Evolutionary conservation across 1,140 invertebrate genomes (phyloP).

Genomic region (Drosophila sulfurigaster): DNA sequence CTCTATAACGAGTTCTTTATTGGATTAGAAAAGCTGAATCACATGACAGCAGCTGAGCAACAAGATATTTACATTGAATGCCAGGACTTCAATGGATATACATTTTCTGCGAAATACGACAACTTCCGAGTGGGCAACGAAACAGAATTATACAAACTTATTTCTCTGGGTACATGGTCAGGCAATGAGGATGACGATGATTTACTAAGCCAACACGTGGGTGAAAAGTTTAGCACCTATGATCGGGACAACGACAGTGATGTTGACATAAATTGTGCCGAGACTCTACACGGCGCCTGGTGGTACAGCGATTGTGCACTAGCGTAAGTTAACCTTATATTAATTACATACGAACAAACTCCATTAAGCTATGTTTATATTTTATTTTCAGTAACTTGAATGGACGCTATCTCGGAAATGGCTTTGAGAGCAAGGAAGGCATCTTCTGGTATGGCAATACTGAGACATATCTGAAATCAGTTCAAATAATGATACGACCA

Average conservation of each 20-base stretch:
- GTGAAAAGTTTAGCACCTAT: conserved; percentile 23
- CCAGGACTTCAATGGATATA: background rate
- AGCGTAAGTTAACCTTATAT: conserved; percentile 1
- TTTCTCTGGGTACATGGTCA: background rate
- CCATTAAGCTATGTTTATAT: background rate
- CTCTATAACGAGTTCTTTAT: conserved; percentile 20
- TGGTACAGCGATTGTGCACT: conserved; percentile 21
- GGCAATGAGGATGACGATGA: background rate
- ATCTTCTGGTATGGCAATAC: conserved; percentile 11
- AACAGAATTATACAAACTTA: background rate
- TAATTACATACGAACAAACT: background rate
- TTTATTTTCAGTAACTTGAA: conserved; percentile 36
- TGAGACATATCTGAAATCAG: conserved; percentile 14
- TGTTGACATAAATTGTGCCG: background rate
- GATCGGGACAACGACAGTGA: conserved; percentile 21
- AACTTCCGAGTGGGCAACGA: conserved; percentile 20
- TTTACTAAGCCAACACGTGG: background rate
- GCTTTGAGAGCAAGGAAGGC: background rate
- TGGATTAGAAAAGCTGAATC: conserved; percentile 27
- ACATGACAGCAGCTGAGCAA: conserved; percentile 2
- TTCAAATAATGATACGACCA: conserved; percentile 35
- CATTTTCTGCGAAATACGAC: conserved; percentile 14
- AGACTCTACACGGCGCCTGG: background rate
- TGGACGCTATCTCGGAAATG: background rate
- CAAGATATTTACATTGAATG: conserved; percentile 17